These are phyloP conservation scores for Tortricodes alternella DNA, from an alignment of 2,888 invertebrate genomes.

Conservation along the genomic window DNA sequence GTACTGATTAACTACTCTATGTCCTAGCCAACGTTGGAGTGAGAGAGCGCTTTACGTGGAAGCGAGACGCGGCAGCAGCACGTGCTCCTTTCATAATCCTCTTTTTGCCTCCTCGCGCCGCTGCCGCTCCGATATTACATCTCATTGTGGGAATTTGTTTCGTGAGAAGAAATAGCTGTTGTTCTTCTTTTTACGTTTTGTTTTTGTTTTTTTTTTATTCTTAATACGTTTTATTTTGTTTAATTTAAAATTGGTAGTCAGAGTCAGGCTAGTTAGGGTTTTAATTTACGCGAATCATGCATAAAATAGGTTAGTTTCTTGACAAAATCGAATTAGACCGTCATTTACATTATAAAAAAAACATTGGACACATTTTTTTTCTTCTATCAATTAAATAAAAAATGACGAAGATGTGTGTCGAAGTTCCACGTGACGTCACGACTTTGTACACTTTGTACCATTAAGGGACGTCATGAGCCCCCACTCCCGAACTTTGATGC, in stretches of 20 bases:
- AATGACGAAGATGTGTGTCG: too few species aligned
- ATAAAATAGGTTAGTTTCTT: too few species aligned
- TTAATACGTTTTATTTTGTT: constrained; percentile 33
- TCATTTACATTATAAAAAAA: too few species aligned
- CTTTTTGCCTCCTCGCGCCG: constrained; percentile 68
- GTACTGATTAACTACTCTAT: constrained; percentile 42
- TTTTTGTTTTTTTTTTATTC: constrained; percentile 35
- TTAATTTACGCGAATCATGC: too few species aligned
- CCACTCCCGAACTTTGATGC: too few species aligned
- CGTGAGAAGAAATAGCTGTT: constrained; percentile 52
- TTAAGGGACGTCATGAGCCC: too few species aligned
- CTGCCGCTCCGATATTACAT: constrained; percentile 70
- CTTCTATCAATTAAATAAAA: too few species aligned
- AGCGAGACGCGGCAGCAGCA: constrained; percentile 62
- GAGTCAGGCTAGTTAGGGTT: too few species aligned
- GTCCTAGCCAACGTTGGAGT: constrained; percentile 35
- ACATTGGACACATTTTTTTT: too few species aligned
- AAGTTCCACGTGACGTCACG: too few species aligned
- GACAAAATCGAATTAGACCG: too few species aligned
- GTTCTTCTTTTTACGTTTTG: constrained; percentile 37
- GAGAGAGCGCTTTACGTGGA: constrained; percentile 46
- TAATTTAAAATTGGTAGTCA: constrained; percentile 9
- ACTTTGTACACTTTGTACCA: too few species aligned
- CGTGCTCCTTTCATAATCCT: constrained; percentile 76
- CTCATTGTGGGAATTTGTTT: constrained; percentile 72